Base-by-base conservation (phyloP, 2,113 vertebrate species). In the Camelus dromedarius region DNA sequence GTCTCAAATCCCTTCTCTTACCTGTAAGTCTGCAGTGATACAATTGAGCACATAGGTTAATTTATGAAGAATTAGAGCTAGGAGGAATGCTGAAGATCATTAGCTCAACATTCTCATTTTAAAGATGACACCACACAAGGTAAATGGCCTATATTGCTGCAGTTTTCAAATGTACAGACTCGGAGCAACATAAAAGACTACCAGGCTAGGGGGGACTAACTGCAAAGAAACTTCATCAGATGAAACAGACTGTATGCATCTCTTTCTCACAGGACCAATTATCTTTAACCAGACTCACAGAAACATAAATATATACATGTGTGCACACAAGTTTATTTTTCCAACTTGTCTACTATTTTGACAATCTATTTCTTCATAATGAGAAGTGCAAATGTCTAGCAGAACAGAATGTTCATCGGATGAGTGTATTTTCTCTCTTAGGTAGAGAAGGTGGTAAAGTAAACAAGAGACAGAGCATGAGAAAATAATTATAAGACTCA, bases 281-380 rank as follows among this genome's bases (percentile, higher is more conserved):
- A 82, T 67, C 18, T 81, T 81, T 60, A 81, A 90, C 2, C 24
- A 90, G 38, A 82, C 15, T 54, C 81, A 81, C 24, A 95, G 80
- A 95, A 85, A 95, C 24, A 96, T 22, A 85, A 89, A 80, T 42
- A 89, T 64, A 79, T 30, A 80, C 1, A 86, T 46, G 32, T 38
- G 81, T n/a, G 16, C 4, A 62, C 3, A 58, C 13, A 10, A 24
- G 18, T 72, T 80, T 50, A 14, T 70, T 52, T 88, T 88, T 92
- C 46, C 12, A 50, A 62, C 26, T 58, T 82, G 46, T 70, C 82
- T 87, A 83, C n/a, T 84, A 81, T 95, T 84, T 42, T 73, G 12
- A 81, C 73, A 64, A 22, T 83, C 62, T 90, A 66, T 86, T 92
- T 92, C 80, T 96, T 90, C 54, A 95, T 58, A 80, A 81, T 70